Base-by-base conservation (phyloP, 2,113 vertebrate species). In the Meriones unguiculatus region DNA sequence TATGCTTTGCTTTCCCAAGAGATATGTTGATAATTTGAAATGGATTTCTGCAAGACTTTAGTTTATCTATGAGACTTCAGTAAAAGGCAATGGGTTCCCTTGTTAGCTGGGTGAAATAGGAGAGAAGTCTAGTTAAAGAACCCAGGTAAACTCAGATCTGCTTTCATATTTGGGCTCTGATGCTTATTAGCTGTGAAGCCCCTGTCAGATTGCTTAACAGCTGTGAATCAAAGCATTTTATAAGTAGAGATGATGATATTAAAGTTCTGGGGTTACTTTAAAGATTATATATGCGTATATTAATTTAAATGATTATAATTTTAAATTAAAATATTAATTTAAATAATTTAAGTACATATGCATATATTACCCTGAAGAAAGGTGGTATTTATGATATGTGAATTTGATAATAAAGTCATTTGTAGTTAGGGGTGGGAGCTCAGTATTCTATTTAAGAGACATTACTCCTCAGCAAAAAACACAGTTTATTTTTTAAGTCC, bases 221-320 rank as follows among this genome's bases (percentile, higher is more conserved):
- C 62, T 86, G 57, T 89, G 54, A 93, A 11, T n/a, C 15, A 13
- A 38, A 18, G 76, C 32, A 20, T 67, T 90, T 76, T 8, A 59
- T 59, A 85, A 69, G 64, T n/a, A 15, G 41, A 38, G 30, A 59
- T 72, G 78, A 67, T 59, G 30, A 18, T 78, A 52, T 18, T 89
- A 82, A 95, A n/a, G 15, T 87, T 82, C 18, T 15, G 78, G 77
- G 52, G n/a, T 59, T 89, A 38, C 91, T 92, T 59, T 69, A 69
- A 94, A 30, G 57, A 24, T 75, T 73, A 87, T 57, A 57, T 57
- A 57, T 57, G 57, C 12, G 9, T 13, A 12, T 57, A 57, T 57
- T 57, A 57, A 57, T 46, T 46, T 46, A 46, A 46, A 46, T 46
- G 46, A 46, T 46, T 46, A 46, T 46, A 46, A 46, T 46, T 46